Evolutionary conservation across 2,113 vertebrate genomes (phyloP), one percentile per base, ranked within the genome.

Genomic region (Mirounga angustirostris): DNA sequence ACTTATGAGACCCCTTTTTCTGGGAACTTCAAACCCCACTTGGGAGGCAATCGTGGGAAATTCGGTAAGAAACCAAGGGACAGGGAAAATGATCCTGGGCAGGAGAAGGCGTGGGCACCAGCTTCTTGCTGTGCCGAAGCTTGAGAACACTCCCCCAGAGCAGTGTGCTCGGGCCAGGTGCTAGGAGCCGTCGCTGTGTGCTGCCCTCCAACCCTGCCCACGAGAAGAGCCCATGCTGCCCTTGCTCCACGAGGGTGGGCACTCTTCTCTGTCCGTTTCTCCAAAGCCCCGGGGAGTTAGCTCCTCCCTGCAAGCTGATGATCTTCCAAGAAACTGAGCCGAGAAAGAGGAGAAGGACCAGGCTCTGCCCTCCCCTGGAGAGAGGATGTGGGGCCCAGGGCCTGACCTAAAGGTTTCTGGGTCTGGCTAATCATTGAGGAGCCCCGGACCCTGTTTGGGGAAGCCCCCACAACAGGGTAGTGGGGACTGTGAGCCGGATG

Each of bases 181-280:
- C 40, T 50, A 1, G 59, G 22, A 21, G 7, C 58, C 2, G 0
- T 1, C 58, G 7, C 59, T 28, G 12, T 13, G 3, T 65, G 2
- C n/a, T 4, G 12, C 14, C 5, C 14, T 6, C 52, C 30, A 15
- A 0, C 24, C 16, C 36, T 6, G 50, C 24, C 15, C 0, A 0
- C 11, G 79, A 28, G 74, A 81, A 36, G 24, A 1, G 54, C 13
- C 50, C 78, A 24, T 3, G 16, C 18, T 21, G 30, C 43, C 13
- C 30, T 52, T 10, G 10, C 28, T 90, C 21, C 11, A 0, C 9
- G 13, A 90, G 18, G 33, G 11, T 2, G 3, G 15, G 61, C 2
- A 13, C 5, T 6, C 22, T 67, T 54, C 24, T 50, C 56, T 61
- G 19, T 43, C 28, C 43, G 82, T 10, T 14, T 26, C 50, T 43